Percentiles rank a stretch among this genome's conserved stretches.
These are phyloP conservation scores for Aphaenogaster floridana DNA, from an alignment of 1,140 invertebrate genomes.

Conservation along the genomic window DNA sequence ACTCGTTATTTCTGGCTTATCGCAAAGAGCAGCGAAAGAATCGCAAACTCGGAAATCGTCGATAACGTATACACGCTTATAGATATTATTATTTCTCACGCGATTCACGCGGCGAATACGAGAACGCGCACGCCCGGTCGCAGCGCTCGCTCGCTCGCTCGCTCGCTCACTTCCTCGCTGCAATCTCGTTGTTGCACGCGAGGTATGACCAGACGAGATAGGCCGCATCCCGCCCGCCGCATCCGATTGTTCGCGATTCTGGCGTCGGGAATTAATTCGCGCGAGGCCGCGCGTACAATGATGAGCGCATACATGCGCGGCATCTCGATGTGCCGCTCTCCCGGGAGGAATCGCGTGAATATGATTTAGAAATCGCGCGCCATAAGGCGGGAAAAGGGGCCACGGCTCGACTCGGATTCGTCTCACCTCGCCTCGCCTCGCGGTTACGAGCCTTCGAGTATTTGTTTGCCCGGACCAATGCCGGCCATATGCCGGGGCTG, in stretches of 20 bases:
- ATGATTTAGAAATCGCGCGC: constrained; percentile 77
- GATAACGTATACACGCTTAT: constrained; percentile 38
- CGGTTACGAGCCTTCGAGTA: constrained; percentile 67
- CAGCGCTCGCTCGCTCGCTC: constrained; percentile 9
- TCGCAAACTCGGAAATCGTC: constrained; percentile 15
- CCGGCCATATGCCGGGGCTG: constrained; percentile 76
- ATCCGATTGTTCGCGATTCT: constrained; percentile 74
- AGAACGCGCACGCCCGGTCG: constrained; percentile 17
- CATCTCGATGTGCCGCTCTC: constrained; percentile 2
- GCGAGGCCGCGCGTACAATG: constrained; percentile 63
- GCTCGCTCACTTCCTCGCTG: constrained; percentile 44
- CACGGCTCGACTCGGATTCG: constrained; percentile 22
- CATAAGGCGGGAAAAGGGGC: constrained; percentile 74
- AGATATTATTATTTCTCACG: constrained; percentile 72
- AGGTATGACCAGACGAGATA: constrained; percentile 78
- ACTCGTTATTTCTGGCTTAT: neutral
- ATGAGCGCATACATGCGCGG: constrained; percentile 8
- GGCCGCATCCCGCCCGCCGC: constrained; percentile 63
- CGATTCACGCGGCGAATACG: constrained; percentile 38
- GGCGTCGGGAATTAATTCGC: constrained; percentile 75
- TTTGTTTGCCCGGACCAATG: constrained; percentile 73
- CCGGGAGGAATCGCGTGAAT: constrained; percentile 68
- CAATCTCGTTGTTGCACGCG: constrained; percentile 78
- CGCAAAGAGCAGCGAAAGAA: constrained; percentile 24
- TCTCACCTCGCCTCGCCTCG: constrained; percentile 37